Evolutionary conservation across 2,888 invertebrate genomes (phyloP), one percentile per base, ranked within the genome.

Genomic region (Rhingia campestris): DNA sequence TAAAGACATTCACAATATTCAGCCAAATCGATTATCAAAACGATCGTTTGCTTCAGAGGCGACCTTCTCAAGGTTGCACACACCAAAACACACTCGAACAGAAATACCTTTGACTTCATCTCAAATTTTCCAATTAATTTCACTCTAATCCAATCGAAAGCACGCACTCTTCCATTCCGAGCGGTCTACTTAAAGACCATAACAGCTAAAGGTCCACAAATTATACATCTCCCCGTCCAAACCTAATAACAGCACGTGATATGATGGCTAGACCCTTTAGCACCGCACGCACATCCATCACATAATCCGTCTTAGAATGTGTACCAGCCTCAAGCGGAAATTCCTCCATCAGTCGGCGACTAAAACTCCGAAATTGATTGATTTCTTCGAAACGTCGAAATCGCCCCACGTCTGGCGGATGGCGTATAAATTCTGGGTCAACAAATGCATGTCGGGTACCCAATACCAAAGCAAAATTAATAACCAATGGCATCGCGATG

Each of bases 221-320:
- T 81, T 76, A 81, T 80, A 74, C 47, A 45, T 56, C 56, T 69
- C 51, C 22, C 59, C 41, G 32, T 76, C 51, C 41, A 56, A 70
- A 45, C 47, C 22, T 33, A 64, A 81, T 81, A 76, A 72, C 76
- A 66, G 81, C 81, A 76, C 76, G 70, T 76, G 76, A 76, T 75
- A 41, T 10, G 33, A 67, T 76, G 9, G 67, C 35, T 37, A 22
- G 10, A 39, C 39, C 30, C 30, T 22, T 22, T 22, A 22, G 22
- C 22, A 22, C 22, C 47, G 63, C 76, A 81, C 70, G 76, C 58
- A 64, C 63, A 30, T 37, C 61, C 53, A 47, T 41, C 14, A 47
- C 7, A 43, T 35, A 54, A 47, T 6, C n/a, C n/a, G 4, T 32
- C 49, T 43, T 14, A 37, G 12, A 59, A 70, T 70, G 37, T 81